phyloP scores from a whole-genome alignment of 2,888 invertebrate species.

The Danaus chrysippus region DNA sequence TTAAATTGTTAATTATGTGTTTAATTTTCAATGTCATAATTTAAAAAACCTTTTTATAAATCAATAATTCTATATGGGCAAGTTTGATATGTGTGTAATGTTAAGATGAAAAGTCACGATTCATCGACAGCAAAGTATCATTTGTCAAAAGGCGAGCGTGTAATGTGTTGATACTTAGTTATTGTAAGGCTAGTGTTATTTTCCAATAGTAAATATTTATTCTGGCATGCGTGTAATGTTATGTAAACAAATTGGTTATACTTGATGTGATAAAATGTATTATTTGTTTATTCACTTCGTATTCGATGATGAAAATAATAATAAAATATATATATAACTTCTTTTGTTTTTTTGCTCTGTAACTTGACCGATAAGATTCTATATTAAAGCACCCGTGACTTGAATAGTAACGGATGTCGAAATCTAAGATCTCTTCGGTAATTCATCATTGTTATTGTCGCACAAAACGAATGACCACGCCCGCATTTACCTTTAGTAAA shows the following conservation, averaged over 20 bases:
- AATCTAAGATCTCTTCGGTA: constrained; percentile 51
- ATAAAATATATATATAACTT: neutral
- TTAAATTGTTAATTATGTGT: neutral
- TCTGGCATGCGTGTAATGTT: neutral
- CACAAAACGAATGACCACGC: constrained; percentile 46
- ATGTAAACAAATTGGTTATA: constrained; percentile 2
- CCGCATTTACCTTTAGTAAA: constrained; percentile 51
- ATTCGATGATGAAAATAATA: too few species aligned
- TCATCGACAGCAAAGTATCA: constrained; percentile 39
- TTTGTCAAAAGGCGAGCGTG: constrained; percentile 55
- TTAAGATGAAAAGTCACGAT: constrained; percentile 23
- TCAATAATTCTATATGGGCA: constrained; percentile 19
- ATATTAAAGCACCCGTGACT: constrained; percentile 10
- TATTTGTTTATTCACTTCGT: too few species aligned
- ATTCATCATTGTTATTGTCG: constrained; percentile 71
- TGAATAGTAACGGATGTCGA: constrained; percentile 43
- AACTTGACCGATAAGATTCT: constrained; percentile 16
- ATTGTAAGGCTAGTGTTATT: neutral
- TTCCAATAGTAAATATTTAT: neutral
- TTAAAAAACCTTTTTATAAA: constrained; percentile 19
- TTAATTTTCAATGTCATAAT: neutral
- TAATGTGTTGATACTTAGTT: constrained; percentile 27
- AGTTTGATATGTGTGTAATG: constrained; percentile 11
- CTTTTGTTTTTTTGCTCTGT: neutral
- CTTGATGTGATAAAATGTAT: neutral